Percentiles rank a stretch among this genome's conserved stretches.
These are phyloP conservation scores for Drosophila histrio DNA, from an alignment of 2,888 invertebrate species.

Conservation along the genomic window DNA sequence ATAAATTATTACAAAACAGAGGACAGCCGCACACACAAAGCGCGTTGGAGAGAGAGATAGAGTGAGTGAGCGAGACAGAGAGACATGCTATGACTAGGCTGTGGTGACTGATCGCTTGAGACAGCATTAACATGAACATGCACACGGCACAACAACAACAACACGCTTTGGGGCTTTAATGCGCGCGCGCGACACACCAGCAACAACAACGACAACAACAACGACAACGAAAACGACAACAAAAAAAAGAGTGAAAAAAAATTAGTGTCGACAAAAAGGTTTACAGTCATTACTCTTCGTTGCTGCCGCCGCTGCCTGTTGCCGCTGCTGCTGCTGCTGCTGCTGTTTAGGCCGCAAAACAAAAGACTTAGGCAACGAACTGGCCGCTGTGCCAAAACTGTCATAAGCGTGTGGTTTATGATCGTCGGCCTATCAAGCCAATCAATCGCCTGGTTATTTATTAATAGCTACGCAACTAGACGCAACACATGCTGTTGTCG, in stretches of 20 bases:
- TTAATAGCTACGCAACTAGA: constrained; percentile 54
- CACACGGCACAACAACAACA: constrained; percentile 53
- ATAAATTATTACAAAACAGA: constrained; percentile 84
- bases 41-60: not conserved
- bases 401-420: constrained; percentile 76
- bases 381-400: constrained; percentile 73
- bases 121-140: constrained; percentile 79
- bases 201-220: constrained; percentile 25
- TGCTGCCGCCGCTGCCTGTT: constrained; percentile 38
- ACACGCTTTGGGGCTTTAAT: constrained; percentile 70
- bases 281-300: constrained; percentile 83
- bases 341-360: constrained; percentile 56
- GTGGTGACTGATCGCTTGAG: constrained; percentile 76
- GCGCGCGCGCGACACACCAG: constrained; percentile 70
- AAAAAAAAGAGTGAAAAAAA: constrained; percentile 62
- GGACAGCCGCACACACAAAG: constrained; percentile 58
- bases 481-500: constrained; percentile 35
- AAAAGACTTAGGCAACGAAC: constrained; percentile 78
- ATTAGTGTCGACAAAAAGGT: constrained; percentile 84
- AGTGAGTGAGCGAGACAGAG: not conserved
- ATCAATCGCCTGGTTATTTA: constrained; percentile 74
- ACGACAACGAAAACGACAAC: constrained; percentile 10
- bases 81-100: constrained; percentile 35
- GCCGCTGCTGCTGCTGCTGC: constrained; percentile 50
- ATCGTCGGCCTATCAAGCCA: constrained; percentile 70